Evolutionary conservation across 1,140 invertebrate genomes (phyloP).

Genomic region (Megathymus violae): DNA sequence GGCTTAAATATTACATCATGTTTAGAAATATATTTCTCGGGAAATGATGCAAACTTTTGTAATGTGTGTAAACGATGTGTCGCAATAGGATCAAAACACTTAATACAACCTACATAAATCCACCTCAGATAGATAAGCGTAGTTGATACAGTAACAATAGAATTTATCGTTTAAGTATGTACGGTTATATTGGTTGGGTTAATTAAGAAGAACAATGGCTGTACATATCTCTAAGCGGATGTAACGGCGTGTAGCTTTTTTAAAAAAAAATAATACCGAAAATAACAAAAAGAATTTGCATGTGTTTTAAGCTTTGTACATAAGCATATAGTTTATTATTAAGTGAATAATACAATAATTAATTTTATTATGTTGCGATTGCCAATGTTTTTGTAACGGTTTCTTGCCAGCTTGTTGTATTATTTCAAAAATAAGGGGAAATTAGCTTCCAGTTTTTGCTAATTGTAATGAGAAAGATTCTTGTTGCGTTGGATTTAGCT

Average conservation of each 20-base stretch:
- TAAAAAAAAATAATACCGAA: slow-evolving; percentile 8
- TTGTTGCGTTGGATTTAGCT: too few species aligned
- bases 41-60: slow-evolving; percentile 9
- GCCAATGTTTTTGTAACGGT: background rate
- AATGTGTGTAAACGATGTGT: background rate
- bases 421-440: too few species aligned
- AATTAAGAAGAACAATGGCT: slow-evolving; percentile 17
- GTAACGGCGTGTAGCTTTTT: slow-evolving; percentile 18
- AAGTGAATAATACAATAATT: slow-evolving; percentile 19
- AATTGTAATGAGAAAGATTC: too few species aligned
- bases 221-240: slow-evolving; percentile 17
- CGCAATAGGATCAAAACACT: slow-evolving; percentile 20
- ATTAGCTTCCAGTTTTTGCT: background rate
- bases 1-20: background rate
- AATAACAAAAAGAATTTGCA: slow-evolving; percentile 26
- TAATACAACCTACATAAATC: slow-evolving; percentile 32
- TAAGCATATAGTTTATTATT: background rate
- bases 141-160: background rate
- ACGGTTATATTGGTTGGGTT: background rate
- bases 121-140: slow-evolving; percentile 25
- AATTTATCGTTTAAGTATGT: background rate
- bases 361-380: slow-evolving; percentile 3
- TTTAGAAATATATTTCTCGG: background rate
- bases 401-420: background rate
- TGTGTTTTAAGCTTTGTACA: slow-evolving; percentile 8